phyloP scores from a whole-genome alignment of 1,140 invertebrate species.

The Andricus grossulariae region DNA sequence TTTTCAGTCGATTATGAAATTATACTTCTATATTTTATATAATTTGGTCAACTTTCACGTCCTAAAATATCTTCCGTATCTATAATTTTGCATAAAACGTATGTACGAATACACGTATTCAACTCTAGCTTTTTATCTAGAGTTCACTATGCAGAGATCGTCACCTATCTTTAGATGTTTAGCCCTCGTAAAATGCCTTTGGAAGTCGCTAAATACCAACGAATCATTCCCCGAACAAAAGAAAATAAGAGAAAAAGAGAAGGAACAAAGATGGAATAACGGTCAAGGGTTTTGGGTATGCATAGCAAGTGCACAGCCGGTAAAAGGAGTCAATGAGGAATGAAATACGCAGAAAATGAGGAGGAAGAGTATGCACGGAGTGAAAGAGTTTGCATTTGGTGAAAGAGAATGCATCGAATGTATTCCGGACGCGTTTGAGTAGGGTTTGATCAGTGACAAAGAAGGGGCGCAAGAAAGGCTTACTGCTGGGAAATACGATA shows the following conservation, averaged over 20 bases:
- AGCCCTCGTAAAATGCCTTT: background rate
- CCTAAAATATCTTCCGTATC: no score
- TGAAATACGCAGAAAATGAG: background rate
- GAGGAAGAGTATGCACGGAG: background rate
- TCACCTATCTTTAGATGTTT: background rate
- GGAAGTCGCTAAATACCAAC: conserved; percentile 10
- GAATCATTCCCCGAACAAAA: background rate
- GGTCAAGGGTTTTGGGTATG: background rate
- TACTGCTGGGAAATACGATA: conserved; percentile 28
- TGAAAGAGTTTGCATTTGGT: conserved; percentile 42
- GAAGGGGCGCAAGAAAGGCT: conserved; percentile 37
- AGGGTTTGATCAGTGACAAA: conserved; percentile 45
- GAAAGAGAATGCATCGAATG: conserved; percentile 34
- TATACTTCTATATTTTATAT: no score
- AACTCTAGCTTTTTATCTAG: background rate
- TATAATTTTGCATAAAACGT: background rate
- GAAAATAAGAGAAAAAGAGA: no score
- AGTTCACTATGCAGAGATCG: conserved; percentile 3
- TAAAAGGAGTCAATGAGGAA: background rate
- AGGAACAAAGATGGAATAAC: background rate
- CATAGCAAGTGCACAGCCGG: background rate
- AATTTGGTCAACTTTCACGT: no score
- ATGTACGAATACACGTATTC: background rate
- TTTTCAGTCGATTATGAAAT: no score
- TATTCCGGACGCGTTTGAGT: conserved; percentile 46